Conservation (phyloP, 2,113 vertebrate species). For the Lagopus leucura region DNA sequence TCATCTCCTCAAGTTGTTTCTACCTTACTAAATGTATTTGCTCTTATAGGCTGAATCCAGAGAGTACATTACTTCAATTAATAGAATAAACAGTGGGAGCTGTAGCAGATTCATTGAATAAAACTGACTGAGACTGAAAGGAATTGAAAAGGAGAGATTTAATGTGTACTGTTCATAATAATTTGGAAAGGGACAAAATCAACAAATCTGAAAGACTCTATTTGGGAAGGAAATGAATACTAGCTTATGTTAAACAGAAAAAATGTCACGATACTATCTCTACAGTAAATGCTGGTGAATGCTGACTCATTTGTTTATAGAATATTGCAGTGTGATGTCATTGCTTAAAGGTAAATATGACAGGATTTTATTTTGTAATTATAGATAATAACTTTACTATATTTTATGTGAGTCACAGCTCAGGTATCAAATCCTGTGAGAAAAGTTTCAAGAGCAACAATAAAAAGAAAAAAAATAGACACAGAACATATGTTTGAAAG, state of each 20-base stretch:
- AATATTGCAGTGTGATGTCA: not conserved
- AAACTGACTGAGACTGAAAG: not conserved
- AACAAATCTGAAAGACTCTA: not conserved
- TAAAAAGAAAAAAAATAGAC: not conserved
- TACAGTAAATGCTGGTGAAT: not conserved
- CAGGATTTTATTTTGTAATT: not conserved
- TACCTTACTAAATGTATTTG: not conserved
- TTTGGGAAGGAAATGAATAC: not conserved
- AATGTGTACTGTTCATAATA: not conserved
- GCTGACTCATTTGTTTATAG: not conserved
- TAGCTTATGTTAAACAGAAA: not conserved
- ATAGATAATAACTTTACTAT: not conserved
- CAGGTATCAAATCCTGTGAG: not conserved
- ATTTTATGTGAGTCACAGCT: not conserved
- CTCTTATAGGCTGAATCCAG: not conserved
- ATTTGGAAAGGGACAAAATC: not conserved
- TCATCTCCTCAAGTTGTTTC: not conserved
- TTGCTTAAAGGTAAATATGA: not conserved
- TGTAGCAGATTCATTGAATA: not conserved
- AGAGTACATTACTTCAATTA: not conserved
- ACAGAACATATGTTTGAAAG: not conserved
- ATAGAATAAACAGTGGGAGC: constrained; percentile 4
- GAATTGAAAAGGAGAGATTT: not conserved
- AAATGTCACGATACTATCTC: not conserved
- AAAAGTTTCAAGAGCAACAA: not conserved